phyloP scores from a whole-genome alignment of 2,888 invertebrate genomes.

The Tridacna gigas region DNA sequence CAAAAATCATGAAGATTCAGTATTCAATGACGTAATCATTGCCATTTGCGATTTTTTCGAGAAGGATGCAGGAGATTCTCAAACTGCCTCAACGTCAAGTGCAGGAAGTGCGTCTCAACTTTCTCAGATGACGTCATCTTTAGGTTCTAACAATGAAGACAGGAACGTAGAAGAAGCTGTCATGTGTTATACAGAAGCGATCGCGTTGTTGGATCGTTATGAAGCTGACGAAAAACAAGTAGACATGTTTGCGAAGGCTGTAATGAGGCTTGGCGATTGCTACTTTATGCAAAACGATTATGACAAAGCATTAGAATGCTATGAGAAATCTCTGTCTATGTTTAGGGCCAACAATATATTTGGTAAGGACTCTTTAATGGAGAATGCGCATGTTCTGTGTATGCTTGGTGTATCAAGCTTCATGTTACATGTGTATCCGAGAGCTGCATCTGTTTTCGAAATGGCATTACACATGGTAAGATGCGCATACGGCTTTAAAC shows the following conservation, averaged over 20 bases:
- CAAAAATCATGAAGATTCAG: conserved; percentile 77
- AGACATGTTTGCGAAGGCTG: conserved; percentile 77
- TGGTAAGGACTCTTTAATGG: conserved; percentile 77
- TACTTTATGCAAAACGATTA: conserved; percentile 82
- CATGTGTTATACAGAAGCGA: conserved; percentile 80
- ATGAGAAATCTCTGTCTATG: conserved; percentile 81
- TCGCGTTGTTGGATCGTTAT: conserved; percentile 76
- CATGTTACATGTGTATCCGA: conserved; percentile 82
- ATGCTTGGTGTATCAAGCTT: conserved; percentile 83
- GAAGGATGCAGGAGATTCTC: conserved; percentile 77
- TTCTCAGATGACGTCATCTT: conserved; percentile 66
- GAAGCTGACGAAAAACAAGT: conserved; percentile 71
- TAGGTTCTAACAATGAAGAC: conserved; percentile 70
- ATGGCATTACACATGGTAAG: conserved; percentile 82
- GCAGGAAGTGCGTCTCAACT: conserved; percentile 63
- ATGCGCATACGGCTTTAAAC: conserved; percentile 76
- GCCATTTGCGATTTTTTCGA: conserved; percentile 81
- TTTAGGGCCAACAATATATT: conserved; percentile 75
- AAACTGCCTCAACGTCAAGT: conserved; percentile 65
- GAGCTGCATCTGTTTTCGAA: conserved; percentile 83
- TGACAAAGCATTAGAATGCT: conserved; percentile 80
- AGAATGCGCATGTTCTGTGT: conserved; percentile 83
- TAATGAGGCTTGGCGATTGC: conserved; percentile 83
- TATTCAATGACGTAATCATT: conserved; percentile 80
- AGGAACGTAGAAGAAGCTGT: conserved; percentile 81